phyloP scores from a whole-genome alignment of 1,140 invertebrate species.

The Diorhabda elongata region DNA sequence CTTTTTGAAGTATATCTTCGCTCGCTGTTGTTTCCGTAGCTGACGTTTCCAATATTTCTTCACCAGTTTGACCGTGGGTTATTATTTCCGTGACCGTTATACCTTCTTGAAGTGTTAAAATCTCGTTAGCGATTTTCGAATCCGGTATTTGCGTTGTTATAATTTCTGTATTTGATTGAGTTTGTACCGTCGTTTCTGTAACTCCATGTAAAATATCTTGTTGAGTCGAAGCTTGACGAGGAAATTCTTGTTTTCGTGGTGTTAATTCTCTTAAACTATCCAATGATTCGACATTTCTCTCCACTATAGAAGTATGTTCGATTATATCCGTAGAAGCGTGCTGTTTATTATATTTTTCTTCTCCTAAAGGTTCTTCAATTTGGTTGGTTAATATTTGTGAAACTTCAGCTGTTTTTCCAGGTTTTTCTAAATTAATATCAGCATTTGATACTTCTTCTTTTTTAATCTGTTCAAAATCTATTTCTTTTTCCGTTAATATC shows the following conservation, averaged over 20 bases:
- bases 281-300: conserved; percentile 33
- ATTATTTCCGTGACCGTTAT: conserved; percentile 50
- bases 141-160: conserved; percentile 38
- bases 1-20: conserved; percentile 43
- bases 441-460: conserved; percentile 12
- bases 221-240: conserved; percentile 22
- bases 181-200: conserved; percentile 47
- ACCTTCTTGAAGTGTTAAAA: conserved; percentile 48
- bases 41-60: conserved; percentile 45
- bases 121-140: conserved; percentile 44
- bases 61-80: conserved; percentile 49
- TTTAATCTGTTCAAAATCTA: conserved; percentile 11
- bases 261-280: conserved; percentile 23
- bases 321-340: conserved; percentile 31
- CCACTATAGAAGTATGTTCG: conserved; percentile 34
- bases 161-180: conserved; percentile 43
- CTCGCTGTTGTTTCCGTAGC: conserved; percentile 47
- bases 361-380: conserved; percentile 17
- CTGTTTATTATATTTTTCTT: conserved; percentile 21
- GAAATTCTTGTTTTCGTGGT: conserved; percentile 27
- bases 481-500: conserved; percentile 23
- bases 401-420: conserved; percentile 24
- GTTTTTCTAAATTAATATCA: conserved; percentile 28
- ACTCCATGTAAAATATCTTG: conserved; percentile 44
- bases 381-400: conserved; percentile 24